These are phyloP conservation scores for Euglossa dilemma DNA, from an alignment of 1,140 invertebrate genomes.

Conservation along the genomic window DNA sequence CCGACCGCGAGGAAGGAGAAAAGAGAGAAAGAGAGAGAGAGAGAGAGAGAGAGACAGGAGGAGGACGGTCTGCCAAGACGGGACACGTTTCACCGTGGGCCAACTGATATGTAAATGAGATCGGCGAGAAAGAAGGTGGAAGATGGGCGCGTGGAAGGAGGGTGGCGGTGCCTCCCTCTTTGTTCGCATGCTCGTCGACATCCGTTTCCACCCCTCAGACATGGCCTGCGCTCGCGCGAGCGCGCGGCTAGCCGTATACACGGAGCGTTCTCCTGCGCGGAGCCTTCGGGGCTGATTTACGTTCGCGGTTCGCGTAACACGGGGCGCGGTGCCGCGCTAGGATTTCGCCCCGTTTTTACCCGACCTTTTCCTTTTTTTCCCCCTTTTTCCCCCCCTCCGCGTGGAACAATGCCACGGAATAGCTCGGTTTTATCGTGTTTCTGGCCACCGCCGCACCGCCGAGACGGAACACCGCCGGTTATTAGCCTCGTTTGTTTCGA, in stretches of 20 bases:
- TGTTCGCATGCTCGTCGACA: slow-evolving; percentile 32
- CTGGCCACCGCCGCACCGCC: background rate
- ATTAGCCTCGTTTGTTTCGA: slow-evolving; percentile 24
- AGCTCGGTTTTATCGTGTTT: slow-evolving; percentile 17
- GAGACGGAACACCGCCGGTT: slow-evolving; percentile 15
- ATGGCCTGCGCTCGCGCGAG: background rate
- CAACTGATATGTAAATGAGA: slow-evolving; percentile 66
- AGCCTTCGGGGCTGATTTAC: slow-evolving; percentile 13
- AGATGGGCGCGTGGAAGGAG: slow-evolving; percentile 7
- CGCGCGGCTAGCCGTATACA: background rate
- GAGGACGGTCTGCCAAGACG: slow-evolving; percentile 20
- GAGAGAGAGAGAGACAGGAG: too few species aligned
- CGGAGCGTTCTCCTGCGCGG: too few species aligned
- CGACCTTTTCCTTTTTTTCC: background rate
- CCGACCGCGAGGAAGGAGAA: background rate
- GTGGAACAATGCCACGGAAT: slow-evolving; percentile 9
- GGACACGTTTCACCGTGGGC: slow-evolving; percentile 48
- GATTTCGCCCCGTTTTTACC: slow-evolving; percentile 1
- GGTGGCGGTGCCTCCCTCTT: slow-evolving; percentile 4
- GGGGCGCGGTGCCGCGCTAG: background rate
- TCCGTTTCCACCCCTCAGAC: slow-evolving; percentile 18
- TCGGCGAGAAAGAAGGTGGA: slow-evolving; percentile 15
- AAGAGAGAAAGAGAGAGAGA: background rate
- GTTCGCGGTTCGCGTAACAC: background rate
- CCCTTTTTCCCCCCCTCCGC: background rate